A percentile compares a stretch with the other conserved stretches of the same genome.
Conservation (phyloP, 2,888 invertebrate genomes). For the Macrophya alboannulata region DNA sequence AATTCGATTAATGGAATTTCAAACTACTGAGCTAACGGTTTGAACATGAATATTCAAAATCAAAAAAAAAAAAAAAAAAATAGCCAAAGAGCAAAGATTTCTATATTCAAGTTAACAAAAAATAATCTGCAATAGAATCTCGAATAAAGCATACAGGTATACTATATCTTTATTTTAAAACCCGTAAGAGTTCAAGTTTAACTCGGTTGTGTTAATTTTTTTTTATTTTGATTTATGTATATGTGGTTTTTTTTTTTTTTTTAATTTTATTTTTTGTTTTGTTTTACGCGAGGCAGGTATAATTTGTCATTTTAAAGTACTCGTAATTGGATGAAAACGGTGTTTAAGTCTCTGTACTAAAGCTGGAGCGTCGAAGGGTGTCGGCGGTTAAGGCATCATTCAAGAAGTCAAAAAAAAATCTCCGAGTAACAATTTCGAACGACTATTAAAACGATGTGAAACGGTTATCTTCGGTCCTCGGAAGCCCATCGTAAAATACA, state of each 20-base stretch:
- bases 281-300: conserved; percentile 1
- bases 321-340: conserved; percentile 53
- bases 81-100: not conserved
- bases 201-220: not conserved
- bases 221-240: too few relatives aligned
- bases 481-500: conserved; percentile 52
- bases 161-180: not conserved
- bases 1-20: conserved; percentile 15
- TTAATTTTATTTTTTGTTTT: not conserved
- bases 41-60: not conserved
- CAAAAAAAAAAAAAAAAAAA: not conserved
- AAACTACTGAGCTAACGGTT: not conserved
- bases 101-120: not conserved
- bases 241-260: not conserved
- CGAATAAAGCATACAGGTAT: too few relatives aligned
- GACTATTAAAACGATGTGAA: conserved; percentile 39
- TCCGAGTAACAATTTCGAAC: conserved; percentile 33
- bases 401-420: conserved; percentile 9
- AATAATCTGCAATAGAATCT: not conserved
- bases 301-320: conserved; percentile 52
- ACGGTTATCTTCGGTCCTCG: conserved; percentile 33
- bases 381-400: conserved; percentile 34
- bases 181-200: conserved; percentile 5
- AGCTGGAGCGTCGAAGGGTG: conserved; percentile 39
- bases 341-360: conserved; percentile 20